These are phyloP conservation scores for Pantherophis vulpinus DNA, from an alignment of 2,797 vertebrate genomes.

Conservation along the genomic window DNA sequence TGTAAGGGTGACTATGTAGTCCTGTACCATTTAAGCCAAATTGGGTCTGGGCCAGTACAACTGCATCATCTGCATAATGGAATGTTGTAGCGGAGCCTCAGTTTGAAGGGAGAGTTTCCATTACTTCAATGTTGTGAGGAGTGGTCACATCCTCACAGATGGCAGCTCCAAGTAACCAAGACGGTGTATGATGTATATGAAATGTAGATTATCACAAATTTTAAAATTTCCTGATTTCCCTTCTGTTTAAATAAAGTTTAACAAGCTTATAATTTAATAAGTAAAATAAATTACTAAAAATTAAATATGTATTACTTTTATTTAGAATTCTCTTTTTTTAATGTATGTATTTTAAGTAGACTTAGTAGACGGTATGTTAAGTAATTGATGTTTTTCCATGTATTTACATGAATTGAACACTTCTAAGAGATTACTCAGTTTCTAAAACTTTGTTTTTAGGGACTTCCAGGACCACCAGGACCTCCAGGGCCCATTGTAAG, in stretches of 20 bases:
- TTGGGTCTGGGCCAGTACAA: not conserved
- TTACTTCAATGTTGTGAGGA: not conserved
- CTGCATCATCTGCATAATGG: not conserved
- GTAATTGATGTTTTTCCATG: conserved; percentile 1
- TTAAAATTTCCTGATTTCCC: not conserved
- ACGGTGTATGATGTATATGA: not conserved
- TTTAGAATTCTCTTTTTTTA: not conserved
- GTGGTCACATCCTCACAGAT: not conserved
- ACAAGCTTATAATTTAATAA: not conserved
- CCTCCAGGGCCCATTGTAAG: conserved; percentile 82
- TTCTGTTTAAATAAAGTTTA: not conserved
- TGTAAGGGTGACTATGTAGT: not conserved
- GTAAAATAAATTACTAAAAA: not conserved
- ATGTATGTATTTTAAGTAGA: conserved; percentile 3
- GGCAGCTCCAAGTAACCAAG: not conserved
- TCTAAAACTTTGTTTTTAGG: conserved; percentile 64
- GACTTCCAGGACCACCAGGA: conserved; percentile 77
- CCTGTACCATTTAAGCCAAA: not conserved
- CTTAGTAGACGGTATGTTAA: not conserved
- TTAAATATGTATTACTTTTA: not conserved
- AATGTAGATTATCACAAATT: not conserved
- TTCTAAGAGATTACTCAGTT: conserved; percentile 23
- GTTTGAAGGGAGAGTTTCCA: not conserved
- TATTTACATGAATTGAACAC: conserved; percentile 15
- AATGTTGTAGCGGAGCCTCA: not conserved